Evolutionary conservation across 2,113 vertebrate species (phyloP).

Genomic region (Oreochromis niloticus): DNA sequence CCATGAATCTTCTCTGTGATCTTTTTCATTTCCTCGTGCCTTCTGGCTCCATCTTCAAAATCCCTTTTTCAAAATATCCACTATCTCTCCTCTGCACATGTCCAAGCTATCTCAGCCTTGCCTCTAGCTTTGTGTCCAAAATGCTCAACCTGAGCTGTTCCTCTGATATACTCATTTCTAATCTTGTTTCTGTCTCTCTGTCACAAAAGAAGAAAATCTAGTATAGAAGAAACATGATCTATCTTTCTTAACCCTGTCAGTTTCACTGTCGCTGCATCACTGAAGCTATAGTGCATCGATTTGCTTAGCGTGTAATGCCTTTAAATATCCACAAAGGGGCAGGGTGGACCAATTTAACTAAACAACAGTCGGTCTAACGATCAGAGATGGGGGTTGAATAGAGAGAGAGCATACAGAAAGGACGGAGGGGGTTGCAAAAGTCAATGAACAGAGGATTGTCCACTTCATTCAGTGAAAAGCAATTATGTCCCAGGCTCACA

Average conservation of each 20-base stretch:
- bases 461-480: neutral
- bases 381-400: neutral
- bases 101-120: neutral
- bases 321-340: conserved; percentile 15
- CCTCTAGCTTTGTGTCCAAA: neutral
- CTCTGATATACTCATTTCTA: neutral
- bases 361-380: neutral
- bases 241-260: neutral
- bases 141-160: neutral
- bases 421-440: neutral
- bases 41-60: neutral
- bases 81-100: rapidly evolving
- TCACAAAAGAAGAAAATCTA: neutral
- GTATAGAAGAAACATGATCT: neutral
- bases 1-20: neutral
- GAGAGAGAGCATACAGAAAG: neutral
- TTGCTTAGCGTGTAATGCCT: neutral
- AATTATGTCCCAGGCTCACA: neutral
- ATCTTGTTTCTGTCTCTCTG: neutral
- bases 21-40: neutral
- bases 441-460: neutral
- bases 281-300: neutral
- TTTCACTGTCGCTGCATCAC: neutral
- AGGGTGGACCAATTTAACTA: neutral
- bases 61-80: neutral